phyloP scores from a whole-genome alignment of 2,888 invertebrate genomes.

The Epirrita christyi region DNA sequence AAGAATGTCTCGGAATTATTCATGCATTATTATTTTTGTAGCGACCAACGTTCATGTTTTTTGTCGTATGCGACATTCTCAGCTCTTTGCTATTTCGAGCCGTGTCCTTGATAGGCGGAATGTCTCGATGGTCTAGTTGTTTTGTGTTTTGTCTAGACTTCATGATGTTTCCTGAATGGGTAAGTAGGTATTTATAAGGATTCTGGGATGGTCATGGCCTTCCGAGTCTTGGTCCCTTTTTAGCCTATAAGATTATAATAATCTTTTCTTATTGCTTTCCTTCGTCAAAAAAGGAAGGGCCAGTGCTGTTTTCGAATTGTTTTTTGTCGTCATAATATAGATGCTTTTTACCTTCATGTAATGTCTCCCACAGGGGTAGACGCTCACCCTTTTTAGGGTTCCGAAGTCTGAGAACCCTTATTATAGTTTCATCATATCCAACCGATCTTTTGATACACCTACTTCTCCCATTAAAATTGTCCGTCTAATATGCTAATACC shows the following conservation, averaged over 20 bases:
- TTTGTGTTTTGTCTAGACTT: slow-evolving; percentile 25
- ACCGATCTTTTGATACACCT: no score
- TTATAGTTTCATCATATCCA: no score
- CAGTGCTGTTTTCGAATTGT: background rate
- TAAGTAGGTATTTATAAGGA: slow-evolving; percentile 8
- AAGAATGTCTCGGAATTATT: background rate
- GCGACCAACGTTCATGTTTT: slow-evolving; percentile 12
- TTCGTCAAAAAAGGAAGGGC: slow-evolving; percentile 7
- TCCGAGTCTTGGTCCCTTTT: background rate
- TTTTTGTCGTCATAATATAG: background rate
- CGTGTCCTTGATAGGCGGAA: slow-evolving; percentile 31
- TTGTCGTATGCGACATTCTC: slow-evolving; percentile 31
- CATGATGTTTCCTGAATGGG: slow-evolving; percentile 10
- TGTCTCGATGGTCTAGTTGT: slow-evolving; percentile 9
- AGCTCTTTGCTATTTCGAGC: slow-evolving; percentile 19
- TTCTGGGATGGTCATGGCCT: background rate
- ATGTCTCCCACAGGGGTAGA: no score
- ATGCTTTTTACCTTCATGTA: no score
- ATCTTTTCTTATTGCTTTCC: slow-evolving; percentile 4
- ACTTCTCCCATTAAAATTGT: no score
- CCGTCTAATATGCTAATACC: background rate
- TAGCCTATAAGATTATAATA: slow-evolving; percentile 4
- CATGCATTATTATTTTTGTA: background rate
- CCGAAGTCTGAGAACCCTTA: no score
- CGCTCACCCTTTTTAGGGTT: no score